Conservation (phyloP, 2,113 vertebrate genomes). For the Ochotona curzoniae region DNA sequence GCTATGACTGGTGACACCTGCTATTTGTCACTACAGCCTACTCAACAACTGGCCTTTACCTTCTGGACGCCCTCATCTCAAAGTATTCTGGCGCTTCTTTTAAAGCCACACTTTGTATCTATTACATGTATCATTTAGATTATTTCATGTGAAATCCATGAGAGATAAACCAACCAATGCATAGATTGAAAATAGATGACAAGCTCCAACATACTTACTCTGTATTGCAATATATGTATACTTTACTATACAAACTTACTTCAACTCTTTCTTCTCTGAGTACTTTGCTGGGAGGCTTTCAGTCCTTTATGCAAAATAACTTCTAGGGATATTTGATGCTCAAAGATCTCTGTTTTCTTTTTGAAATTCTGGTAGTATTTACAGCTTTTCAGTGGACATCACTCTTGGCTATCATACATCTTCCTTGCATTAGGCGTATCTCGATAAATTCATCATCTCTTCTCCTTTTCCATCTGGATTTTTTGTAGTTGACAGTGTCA, state of each 20-base stretch:
- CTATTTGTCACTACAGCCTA: not conserved
- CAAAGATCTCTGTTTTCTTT: conserved; percentile 30
- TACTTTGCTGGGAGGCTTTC: not conserved
- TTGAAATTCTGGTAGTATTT: not conserved
- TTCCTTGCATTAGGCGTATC: not conserved
- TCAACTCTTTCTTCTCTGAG: conserved; percentile 11
- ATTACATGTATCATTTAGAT: not conserved
- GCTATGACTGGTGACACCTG: not conserved
- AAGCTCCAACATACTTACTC: not conserved
- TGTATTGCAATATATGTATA: not conserved
- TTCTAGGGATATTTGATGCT: not conserved
- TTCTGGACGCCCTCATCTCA: not conserved
- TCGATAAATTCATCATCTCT: not conserved
- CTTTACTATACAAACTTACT: not conserved
- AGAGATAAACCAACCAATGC: not conserved
- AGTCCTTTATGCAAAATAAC: not conserved
- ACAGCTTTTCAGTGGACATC: not conserved
- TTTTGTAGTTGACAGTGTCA: not conserved
- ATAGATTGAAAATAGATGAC: conserved; percentile 14
- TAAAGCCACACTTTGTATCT: not conserved
- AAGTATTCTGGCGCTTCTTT: not conserved
- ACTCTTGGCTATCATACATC: not conserved
- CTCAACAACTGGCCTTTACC: not conserved
- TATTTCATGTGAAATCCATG: conserved; percentile 13
- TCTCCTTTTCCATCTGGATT: not conserved